Percentiles rank a stretch among this genome's conserved stretches.
Conservation (phyloP, 2,113 vertebrate species). For the Psettodes erumei region DNA sequence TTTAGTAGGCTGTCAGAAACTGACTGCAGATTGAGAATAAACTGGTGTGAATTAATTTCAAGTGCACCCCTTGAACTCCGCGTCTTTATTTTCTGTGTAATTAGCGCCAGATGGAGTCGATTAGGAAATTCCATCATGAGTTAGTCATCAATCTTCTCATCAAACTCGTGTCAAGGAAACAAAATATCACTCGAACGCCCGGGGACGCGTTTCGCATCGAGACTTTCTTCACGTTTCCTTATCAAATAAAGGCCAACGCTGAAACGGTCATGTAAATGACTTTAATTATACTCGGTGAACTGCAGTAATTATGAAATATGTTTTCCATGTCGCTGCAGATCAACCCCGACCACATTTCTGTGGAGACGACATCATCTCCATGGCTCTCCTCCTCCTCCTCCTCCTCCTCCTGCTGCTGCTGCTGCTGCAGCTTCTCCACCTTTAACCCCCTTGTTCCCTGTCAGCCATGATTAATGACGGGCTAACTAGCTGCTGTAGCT, state of each 20-base stretch:
- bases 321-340: background rate
- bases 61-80: background rate
- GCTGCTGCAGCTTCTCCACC: constrained; percentile 62
- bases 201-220: background rate
- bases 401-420: too few relatives aligned
- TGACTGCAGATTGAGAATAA: background rate
- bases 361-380: background rate
- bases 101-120: background rate
- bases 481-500: constrained; percentile 65
- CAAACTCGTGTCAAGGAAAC: too few relatives aligned
- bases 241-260: background rate
- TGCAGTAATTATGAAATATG: background rate
- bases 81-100: background rate
- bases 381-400: constrained; percentile 6
- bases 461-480: constrained; percentile 77
- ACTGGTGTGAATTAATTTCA: background rate
- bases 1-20: too few relatives aligned
- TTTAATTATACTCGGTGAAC: background rate
- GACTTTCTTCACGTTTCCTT: background rate
- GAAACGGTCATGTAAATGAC: background rate
- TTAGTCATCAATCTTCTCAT: background rate
- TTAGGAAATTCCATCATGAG: background rate
- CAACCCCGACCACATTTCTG: background rate
- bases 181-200: too few relatives aligned
- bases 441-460: constrained; percentile 65